Evolutionary conservation across 2,888 invertebrate genomes (phyloP).

Genomic region (Oconnorella tubifera): DNA sequence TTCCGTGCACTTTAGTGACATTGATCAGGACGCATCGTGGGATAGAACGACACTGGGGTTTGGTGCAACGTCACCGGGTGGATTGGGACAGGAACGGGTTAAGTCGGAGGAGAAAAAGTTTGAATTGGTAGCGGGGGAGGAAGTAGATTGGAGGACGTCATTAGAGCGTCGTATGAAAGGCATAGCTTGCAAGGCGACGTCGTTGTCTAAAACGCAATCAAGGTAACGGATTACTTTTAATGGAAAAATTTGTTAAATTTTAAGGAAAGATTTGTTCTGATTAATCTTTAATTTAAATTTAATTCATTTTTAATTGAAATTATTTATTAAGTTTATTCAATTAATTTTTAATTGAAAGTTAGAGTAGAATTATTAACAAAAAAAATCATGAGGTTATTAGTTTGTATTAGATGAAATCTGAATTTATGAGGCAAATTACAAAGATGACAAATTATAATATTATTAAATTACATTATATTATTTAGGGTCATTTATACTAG

Average conservation of each 20-base stretch:
- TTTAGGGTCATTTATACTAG: too few relatives aligned
- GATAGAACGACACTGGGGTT: too few relatives aligned
- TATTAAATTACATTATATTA: too few relatives aligned
- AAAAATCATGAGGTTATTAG: neutral
- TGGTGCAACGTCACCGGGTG: too few relatives aligned
- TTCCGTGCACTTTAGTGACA: too few relatives aligned
- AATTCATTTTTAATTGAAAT: too few relatives aligned
- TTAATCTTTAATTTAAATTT: too few relatives aligned
- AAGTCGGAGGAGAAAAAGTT: neutral
- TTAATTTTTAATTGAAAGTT: neutral
- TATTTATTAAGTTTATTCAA: neutral
- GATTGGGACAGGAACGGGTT: neutral
- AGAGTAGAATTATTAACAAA: neutral
- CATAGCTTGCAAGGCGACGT: constrained; percentile 22
- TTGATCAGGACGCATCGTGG: too few relatives aligned
- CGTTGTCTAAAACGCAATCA: constrained; percentile 51
- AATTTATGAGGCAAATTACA: too few relatives aligned
- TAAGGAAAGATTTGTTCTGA: too few relatives aligned
- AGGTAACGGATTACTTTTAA: constrained; percentile 39
- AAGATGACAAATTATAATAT: too few relatives aligned
- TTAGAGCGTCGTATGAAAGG: neutral
- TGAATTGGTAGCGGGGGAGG: neutral
- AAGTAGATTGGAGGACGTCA: neutral
- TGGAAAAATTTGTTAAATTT: neutral
- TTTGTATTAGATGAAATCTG: neutral